phyloP scores from a whole-genome alignment of 2,888 invertebrate species.

The Ligdia adustata region DNA sequence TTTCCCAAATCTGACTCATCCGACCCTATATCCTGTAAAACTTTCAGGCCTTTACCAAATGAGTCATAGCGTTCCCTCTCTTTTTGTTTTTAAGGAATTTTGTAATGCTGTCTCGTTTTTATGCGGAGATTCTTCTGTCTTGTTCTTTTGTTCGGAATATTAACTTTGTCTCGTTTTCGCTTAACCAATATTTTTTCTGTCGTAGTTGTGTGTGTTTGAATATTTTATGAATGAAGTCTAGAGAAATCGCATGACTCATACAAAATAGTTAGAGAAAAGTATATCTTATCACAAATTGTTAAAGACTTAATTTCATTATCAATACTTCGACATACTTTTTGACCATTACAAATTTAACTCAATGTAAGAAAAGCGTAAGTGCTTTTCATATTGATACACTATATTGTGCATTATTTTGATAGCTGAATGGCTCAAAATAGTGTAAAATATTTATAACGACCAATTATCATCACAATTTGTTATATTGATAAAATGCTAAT shows the following conservation, averaged over 20 bases:
- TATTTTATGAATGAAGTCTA: conserved; percentile 2
- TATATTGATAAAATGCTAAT: conserved; percentile 36
- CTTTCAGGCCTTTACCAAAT: conserved; percentile 2
- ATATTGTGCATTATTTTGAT: neutral
- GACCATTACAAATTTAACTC: neutral
- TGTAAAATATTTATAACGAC: neutral
- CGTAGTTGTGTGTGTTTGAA: conserved; percentile 2
- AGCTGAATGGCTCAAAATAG: neutral
- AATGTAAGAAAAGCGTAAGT: conserved; percentile 3
- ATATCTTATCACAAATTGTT: neutral
- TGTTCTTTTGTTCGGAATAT: too few relatives aligned
- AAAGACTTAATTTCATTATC: neutral
- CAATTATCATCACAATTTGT: too few relatives aligned
- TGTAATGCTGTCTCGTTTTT: conserved; percentile 13
- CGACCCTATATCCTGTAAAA: neutral
- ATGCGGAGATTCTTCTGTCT: conserved; percentile 5
- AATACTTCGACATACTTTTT: neutral
- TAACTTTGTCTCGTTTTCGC: too few relatives aligned
- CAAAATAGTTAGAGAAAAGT: neutral
- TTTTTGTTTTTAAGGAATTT: conserved; percentile 15
- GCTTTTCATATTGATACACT: neutral
- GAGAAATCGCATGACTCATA: conserved; percentile 6
- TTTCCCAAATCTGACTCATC: neutral
- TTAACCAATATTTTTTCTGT: too few relatives aligned
- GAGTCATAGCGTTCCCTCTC: conserved; percentile 28